Base-by-base conservation (phyloP, 2,888 invertebrate species). In the Drosophila ochracea region DNA sequence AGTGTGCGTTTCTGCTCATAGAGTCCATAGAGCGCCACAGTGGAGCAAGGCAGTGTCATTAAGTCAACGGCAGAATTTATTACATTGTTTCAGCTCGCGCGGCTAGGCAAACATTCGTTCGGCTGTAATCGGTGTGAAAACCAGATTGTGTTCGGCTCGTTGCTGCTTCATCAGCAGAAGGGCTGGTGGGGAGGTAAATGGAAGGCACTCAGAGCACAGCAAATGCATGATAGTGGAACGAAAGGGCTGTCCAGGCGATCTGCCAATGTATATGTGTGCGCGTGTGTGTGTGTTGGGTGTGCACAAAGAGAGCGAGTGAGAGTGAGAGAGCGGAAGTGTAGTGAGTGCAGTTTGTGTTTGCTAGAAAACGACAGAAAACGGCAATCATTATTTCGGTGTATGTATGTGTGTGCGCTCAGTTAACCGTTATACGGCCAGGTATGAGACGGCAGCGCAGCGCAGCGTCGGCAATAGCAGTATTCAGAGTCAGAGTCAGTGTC, bases 191-290 rank as follows among this genome's bases (percentile, higher is more conserved):
- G 54, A 10, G 60, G 58, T 19, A 33, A 54, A 73, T 28, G 55
- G 33, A 55, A 11, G 33, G 13, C 54, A 71, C n/a, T 30, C 28
- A 50, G 49, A 25, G 55, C 33, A 58, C 9, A 55, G 30, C 21
- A 49, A 43, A 58, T 37, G 58, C 53, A 73, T 52, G 41, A 13
- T 30, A 60, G 47, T 63, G 75, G 52, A 75, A 70, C 55, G 35
- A 35, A 78, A 78, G 80, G 78, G 78, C 80, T 76, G 66, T 69
- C 73, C 76, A 78, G 63, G 61, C 76, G 78, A 78, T 80, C 78
- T 37, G 49, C 52, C 33, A 31, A 39, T 28, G 31, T 49, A 28
- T 55, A 35, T 47, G 47, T 33, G 53, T 47, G 30, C 47, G 52
- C 49, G 28, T 62, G 49, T 39, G 52, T 52, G 50, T 47, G 68